Evolutionary conservation across 1,140 invertebrate genomes (phyloP).

Genomic region (Penaeus japonicus): DNA sequence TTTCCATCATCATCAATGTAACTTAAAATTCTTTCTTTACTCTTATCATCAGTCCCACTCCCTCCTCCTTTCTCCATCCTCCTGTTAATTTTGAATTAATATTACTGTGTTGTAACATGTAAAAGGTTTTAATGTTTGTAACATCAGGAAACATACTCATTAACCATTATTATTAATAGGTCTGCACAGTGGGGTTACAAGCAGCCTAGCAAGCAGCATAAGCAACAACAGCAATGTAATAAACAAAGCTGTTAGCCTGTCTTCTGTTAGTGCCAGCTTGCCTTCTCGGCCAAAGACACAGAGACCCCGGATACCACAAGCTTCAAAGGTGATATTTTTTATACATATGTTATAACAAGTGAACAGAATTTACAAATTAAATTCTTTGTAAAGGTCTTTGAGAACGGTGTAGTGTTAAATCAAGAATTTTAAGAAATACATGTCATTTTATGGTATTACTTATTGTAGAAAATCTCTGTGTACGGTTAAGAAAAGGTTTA

Average conservation of each 20-base stretch:
- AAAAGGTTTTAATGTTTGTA: background rate
- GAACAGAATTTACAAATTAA: too few species aligned
- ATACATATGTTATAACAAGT: background rate
- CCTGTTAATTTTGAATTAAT: background rate
- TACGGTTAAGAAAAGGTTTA: too few species aligned
- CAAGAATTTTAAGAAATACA: too few species aligned
- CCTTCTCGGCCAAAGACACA: constrained; percentile 71
- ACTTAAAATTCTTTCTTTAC: too few species aligned
- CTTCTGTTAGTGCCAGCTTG: constrained; percentile 52
- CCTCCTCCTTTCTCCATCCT: background rate
- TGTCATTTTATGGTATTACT: too few species aligned
- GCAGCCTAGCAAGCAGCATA: constrained; percentile 54
- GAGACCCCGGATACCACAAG: constrained; percentile 84
- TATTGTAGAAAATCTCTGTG: too few species aligned
- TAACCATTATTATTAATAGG: constrained; percentile 7
- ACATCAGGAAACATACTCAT: background rate
- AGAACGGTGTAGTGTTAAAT: too few species aligned
- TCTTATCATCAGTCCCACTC: too few species aligned
- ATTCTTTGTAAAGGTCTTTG: too few species aligned
- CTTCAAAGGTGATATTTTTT: constrained; percentile 77
- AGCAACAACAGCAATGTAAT: constrained; percentile 50
- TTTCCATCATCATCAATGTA: background rate
- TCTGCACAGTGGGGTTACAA: constrained; percentile 53
- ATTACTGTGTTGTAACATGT: background rate
- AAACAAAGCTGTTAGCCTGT: constrained; percentile 56